Evolutionary conservation across 2,797 vertebrate genomes (phyloP), one percentile per base, ranked within the genome.

Genomic region (Neosilurus hyrtlii): DNA sequence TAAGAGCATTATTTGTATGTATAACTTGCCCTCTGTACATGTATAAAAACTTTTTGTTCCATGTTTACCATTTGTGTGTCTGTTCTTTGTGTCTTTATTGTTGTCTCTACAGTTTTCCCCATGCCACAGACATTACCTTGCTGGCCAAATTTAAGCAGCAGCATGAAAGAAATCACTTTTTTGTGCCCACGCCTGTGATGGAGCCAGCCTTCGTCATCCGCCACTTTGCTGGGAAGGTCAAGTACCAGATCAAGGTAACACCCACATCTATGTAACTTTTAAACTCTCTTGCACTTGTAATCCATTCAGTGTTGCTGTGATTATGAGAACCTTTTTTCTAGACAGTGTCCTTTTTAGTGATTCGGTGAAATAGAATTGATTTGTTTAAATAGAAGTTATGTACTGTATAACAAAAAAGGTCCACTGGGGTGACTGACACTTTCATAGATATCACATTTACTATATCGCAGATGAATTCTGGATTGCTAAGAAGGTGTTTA

Each of bases 71-170:
- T 24, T 18, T 43, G 2, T 81, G 0, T 84, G 4, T 54, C 7
- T 68, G 9, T 63, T 57, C 43, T 77, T 4, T 43, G 7, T 35
- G 11, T 80, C 22, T 22, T 4, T 16, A 3, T 35, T 10, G 14
- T 22, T 51, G 70, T 89, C 35, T 56, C 78, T 82, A 0, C 90
- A 99, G 98, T 90, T 99, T 99, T 82, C 98, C 97, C 14, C 98
- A 95, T 0, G 98, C 98, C 89, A 99, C 98, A 8, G 96, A 97
- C 89, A 94, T 96, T 88, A 99, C 98, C 0, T 92, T 99, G 57
- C 94, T 99, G 82, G 97, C 97, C 80, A 99, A 99, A 90, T 98
- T 99, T 91, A 99, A 99, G 86, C 97, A 99, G 93, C 98, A 99
- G 89, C 97, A 99, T 0, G 96, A 97, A 70, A 96, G 96, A 37